phyloP scores from a whole-genome alignment of 2,113 vertebrate species.

The Vulpes ferrilata region DNA sequence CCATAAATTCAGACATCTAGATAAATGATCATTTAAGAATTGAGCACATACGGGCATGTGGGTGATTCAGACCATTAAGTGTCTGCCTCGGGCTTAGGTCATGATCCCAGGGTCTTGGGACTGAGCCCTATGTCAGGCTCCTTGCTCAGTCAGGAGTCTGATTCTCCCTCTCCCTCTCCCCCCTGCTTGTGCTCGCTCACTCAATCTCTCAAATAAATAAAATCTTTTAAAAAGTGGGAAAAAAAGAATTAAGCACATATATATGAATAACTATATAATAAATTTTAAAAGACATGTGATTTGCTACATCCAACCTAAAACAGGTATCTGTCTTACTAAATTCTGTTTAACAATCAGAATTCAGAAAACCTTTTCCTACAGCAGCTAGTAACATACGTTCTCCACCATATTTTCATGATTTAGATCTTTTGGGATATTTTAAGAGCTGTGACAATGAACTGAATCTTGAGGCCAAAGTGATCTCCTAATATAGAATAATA shows the following conservation, averaged over 20 bases:
- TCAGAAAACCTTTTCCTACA: not conserved
- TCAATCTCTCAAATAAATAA: too few relatives aligned
- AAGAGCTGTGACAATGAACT: not conserved
- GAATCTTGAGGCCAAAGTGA: not conserved
- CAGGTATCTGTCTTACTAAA: not conserved
- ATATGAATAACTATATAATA: not conserved
- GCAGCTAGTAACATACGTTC: not conserved
- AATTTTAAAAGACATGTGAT: not conserved
- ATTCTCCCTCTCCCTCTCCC: too few relatives aligned
- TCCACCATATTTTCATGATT: slow-evolving; percentile 19
- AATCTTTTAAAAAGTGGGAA: too few relatives aligned
- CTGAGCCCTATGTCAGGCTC: too few relatives aligned
- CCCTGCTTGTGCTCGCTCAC: too few relatives aligned
- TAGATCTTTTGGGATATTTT: slow-evolving; percentile 25
- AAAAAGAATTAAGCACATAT: not conserved
- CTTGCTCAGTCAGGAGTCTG: too few relatives aligned
- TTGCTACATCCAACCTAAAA: not conserved
- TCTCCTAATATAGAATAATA: not conserved
- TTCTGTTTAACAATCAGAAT: slow-evolving; percentile 30
- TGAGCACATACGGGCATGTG: not conserved
- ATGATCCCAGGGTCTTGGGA: too few relatives aligned
- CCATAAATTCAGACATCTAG: not conserved
- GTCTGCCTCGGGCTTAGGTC: too few relatives aligned
- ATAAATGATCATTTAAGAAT: not conserved
- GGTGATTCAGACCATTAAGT: too few relatives aligned